phyloP scores from a whole-genome alignment of 2,113 vertebrate genomes.

The Rousettus leschenaultii region DNA sequence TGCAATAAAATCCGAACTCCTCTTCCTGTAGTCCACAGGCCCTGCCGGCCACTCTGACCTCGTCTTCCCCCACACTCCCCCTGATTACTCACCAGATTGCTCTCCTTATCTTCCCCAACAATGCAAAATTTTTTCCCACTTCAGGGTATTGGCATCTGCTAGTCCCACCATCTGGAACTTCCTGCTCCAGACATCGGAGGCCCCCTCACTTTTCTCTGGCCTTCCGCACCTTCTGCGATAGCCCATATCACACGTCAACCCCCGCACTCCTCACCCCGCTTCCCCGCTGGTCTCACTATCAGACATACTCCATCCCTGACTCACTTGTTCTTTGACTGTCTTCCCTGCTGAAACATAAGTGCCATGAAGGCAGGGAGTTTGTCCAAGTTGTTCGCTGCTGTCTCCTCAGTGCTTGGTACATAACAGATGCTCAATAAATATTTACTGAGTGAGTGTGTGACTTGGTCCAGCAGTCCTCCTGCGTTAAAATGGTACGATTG shows the following conservation, averaged over 20 bases:
- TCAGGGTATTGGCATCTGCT: background rate
- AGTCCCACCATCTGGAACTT: background rate
- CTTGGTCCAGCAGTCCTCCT: background rate
- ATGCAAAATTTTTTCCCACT: background rate
- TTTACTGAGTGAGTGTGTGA: background rate
- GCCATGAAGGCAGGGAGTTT: background rate
- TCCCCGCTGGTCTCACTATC: rapidly evolving
- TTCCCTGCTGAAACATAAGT: background rate
- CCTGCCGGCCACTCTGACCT: background rate
- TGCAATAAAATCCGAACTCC: background rate
- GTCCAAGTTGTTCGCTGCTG: background rate
- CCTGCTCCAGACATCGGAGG: background rate
- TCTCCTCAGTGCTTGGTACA: background rate
- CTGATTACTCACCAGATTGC: background rate
- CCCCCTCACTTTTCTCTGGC: background rate
- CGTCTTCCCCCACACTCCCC: background rate
- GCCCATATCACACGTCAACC: rapidly evolving
- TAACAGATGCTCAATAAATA: background rate
- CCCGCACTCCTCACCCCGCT: background rate
- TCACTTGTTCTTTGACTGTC: background rate
- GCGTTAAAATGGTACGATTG: background rate
- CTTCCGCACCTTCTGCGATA: rapidly evolving
- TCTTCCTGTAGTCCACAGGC: background rate
- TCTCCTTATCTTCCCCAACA: background rate
- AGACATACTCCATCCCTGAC: background rate